Base-by-base conservation (phyloP, 1,140 invertebrate species). In the Pseudomyrmex dendroicus region DNA sequence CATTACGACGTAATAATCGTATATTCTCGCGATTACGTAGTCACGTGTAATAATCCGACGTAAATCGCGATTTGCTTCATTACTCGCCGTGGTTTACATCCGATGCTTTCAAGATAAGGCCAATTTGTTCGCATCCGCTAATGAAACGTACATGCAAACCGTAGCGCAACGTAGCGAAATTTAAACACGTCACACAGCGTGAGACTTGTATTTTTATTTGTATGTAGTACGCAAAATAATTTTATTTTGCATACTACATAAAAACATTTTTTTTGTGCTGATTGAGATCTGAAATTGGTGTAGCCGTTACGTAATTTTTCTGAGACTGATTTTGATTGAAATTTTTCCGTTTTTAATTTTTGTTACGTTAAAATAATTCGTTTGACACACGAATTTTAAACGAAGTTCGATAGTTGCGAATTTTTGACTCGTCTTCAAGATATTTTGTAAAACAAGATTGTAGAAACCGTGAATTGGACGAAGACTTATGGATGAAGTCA, bases 401-500 rank as follows among this genome's bases (percentile, higher is more conserved):
- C 17, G 54, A 17, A 59, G 46, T 35, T 35, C 35, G 13, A 12
- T 17, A 17, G 2, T 57, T 50, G 15, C 12, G 50, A 52, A 66
- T 25, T 64, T 80, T 83, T 87, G 88, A 73, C 88, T 15, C n/a
- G 13, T 15, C 10, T 62, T 85, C 88, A 87, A 74, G 68, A 62
- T 46, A 56, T 52, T 46, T n/a, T 25, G 15, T 25, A 56, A 86
- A 89, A 88, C 84, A 64, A 78, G 76, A 84, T 73, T 73, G 66
- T 59, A 82, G 73, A 84, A 88, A 88, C 9, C 22, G 54, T 35
- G 35, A 46, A 50, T 17, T 54, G 17, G 61, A 73, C 66, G 56
- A 57, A 73, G 63, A 66, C 44, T 10, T 25, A 52, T 25, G 52
- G 52, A 82, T 25, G 62, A 15, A 76, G 76, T 73, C 46, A 15